Base-by-base conservation (phyloP, 2,888 invertebrate species). In the Drosophila kanekoi region DNA sequence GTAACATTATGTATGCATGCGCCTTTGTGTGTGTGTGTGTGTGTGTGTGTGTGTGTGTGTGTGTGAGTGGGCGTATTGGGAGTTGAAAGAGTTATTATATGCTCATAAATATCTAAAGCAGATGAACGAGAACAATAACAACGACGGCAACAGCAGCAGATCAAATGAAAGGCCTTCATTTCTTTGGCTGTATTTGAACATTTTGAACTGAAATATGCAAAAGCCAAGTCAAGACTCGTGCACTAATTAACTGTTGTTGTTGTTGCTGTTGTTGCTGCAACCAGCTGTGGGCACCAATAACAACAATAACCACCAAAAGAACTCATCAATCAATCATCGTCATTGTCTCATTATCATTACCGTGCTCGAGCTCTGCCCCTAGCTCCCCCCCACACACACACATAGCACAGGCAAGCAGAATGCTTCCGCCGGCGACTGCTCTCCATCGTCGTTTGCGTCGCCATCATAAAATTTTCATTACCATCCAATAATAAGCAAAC, bases 331-430 rank as follows among this genome's bases (percentile, higher is more conserved):
- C 73, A 76, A 74, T 74, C 73, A 74, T 71, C 71, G 72, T 81
- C 81, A 81, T 85, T 79, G 80, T 81, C 83, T 75, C 76, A 82
- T 81, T 85, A 85, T 69, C 82, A 85, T 81, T 85, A 82, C 67
- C 70, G 67, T 56, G 66, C 41, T 38, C 44, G 35, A 57, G 33
- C 61, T 9, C 38, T 33, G 18, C 41, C 20, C 41, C 33, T n/a
- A 32, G 41, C 2, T 3, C 14, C 18, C 40, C 3, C 14, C 18
- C 40, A 18, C 37, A 11, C 28, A 14, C 18, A 18, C n/a, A 18
- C 3, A 18, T 1, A 8, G 0, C 14, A 18, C 45, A 33, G 10
- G 33, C 33, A 33, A 16, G 5, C 51, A 28, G 20, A 35, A 35
- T 43, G 33, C 28, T 40, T 40, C 28, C 10, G 18, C 41, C 53